Conservation (phyloP, 2,113 vertebrate genomes). For the Chionomys nivalis region DNA sequence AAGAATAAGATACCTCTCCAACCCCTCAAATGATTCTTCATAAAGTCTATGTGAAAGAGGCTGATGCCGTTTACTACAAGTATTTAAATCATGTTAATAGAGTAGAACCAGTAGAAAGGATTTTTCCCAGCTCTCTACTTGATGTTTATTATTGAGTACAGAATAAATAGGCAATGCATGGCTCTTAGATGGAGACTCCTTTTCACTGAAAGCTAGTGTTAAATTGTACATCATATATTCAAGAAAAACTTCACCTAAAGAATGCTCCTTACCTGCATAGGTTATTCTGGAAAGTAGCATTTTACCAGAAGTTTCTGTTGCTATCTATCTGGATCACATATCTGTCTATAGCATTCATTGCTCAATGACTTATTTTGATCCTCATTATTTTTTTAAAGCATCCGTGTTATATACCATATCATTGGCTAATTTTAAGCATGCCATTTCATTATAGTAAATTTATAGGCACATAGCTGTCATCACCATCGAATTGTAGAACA, state of each 20-base stretch:
- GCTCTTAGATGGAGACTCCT: background rate
- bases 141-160: background rate
- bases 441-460: background rate
- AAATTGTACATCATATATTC: background rate
- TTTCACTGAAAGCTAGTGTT: background rate
- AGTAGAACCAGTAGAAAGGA: background rate
- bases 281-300: background rate
- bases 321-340: background rate
- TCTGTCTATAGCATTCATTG: background rate
- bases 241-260: background rate
- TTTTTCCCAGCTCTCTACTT: background rate
- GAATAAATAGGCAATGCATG: background rate
- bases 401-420: background rate
- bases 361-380: background rate
- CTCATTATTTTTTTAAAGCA: background rate
- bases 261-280: background rate
- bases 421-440: background rate
- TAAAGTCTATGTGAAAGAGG: background rate
- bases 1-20: background rate
- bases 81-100: background rate
- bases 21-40: background rate
- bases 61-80: background rate
- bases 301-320: slow-evolving; percentile 13
- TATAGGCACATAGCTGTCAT: background rate
- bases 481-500: background rate